phyloP scores from a whole-genome alignment of 37 sponge, comb jelly and placozoan genomes.

The Lycopodina hypogea region DNA sequence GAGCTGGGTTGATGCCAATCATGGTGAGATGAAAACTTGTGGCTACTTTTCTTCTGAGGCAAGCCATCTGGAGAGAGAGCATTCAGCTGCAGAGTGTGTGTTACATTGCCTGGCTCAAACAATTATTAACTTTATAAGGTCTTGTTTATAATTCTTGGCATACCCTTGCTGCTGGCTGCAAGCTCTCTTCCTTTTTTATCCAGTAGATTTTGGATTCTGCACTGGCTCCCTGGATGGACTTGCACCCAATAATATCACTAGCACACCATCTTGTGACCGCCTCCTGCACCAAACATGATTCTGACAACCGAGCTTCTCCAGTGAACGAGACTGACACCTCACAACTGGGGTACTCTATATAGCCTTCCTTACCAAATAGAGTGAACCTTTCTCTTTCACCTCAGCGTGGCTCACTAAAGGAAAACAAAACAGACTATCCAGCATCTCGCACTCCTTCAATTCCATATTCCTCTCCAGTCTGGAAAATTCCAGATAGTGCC shows the following conservation, averaged over 20 bases:
- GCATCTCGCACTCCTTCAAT: background rate
- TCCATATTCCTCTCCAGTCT: background rate
- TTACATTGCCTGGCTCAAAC: too few species aligned
- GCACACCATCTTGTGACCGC: background rate
- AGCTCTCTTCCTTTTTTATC: background rate
- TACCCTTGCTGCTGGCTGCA: too few species aligned
- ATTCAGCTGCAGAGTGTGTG: too few species aligned
- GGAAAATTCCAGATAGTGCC: background rate
- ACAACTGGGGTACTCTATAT: background rate
- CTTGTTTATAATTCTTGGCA: too few species aligned
- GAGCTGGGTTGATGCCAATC: too few species aligned
- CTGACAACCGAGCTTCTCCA: background rate
- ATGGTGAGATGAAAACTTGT: too few species aligned
- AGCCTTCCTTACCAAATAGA: background rate
- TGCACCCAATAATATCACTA: constrained; percentile 4
- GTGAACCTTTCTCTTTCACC: background rate
- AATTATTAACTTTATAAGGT: too few species aligned
- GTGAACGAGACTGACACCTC: background rate
- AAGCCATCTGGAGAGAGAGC: too few species aligned
- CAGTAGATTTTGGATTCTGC: constrained; percentile 3
- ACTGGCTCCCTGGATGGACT: background rate
- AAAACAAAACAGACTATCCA: background rate
- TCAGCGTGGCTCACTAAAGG: background rate
- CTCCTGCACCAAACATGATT: constrained; percentile 9
- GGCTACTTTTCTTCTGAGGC: too few species aligned